A percentile compares a stretch with the other conserved stretches of the same genome.
Evolutionary conservation across 1,140 invertebrate genomes (phyloP).

Genomic region (Atta colombica): DNA sequence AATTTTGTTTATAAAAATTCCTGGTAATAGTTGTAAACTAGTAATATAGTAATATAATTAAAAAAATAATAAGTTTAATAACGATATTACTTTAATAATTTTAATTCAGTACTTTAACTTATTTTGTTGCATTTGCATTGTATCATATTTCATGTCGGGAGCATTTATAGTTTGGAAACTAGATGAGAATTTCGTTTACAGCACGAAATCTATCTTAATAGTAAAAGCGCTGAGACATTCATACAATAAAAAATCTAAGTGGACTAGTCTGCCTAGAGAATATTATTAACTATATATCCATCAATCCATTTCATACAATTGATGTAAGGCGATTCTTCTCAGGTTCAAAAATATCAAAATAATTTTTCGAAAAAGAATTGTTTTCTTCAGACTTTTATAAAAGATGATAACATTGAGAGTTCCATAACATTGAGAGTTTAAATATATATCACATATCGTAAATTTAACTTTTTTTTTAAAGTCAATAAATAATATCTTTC

Average conservation of each 20-base stretch:
- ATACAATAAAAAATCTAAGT: background rate
- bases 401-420: background rate
- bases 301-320: background rate
- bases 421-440: background rate
- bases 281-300: too few relatives aligned
- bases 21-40: background rate
- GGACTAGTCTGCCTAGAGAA: too few relatives aligned
- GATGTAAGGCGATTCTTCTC: background rate
- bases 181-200: background rate
- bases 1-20: conserved; percentile 8
- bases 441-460: background rate
- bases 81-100: background rate
- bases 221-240: background rate
- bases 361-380: background rate
- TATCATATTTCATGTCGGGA: background rate
- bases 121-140: background rate
- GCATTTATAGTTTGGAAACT: background rate
- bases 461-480: too few relatives aligned
- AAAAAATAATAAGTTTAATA: background rate
- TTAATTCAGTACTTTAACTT: background rate
- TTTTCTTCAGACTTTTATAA: background rate
- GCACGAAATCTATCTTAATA: background rate
- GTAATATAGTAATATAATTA: background rate
- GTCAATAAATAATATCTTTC: background rate
- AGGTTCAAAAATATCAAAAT: background rate